Evolutionary conservation across 2,797 vertebrate genomes (phyloP), one percentile per base, ranked within the genome.

Genomic region (Chrosomus eos): DNA sequence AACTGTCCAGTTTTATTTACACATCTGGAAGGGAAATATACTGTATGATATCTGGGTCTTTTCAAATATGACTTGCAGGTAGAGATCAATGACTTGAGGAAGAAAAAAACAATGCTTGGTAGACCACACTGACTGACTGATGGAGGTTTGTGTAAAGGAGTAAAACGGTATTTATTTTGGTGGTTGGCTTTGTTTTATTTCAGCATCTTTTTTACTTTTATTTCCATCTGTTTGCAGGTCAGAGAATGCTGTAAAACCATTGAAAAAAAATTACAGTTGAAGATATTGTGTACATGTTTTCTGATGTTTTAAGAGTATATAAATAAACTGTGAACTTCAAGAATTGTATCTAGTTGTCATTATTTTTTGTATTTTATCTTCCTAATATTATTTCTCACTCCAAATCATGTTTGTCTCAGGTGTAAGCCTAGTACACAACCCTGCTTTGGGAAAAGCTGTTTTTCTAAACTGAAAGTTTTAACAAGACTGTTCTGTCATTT

Each of bases 161-260:
- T 79, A 74, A 71, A 76, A 89, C 62, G 84, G 84, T 87, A 90
- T 89, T 87, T 91, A 91, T 90, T 91, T 90, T 90, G 91, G 88
- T 89, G 90, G 89, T 88, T 93, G 88, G 89, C 88, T 88, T 88
- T 85, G 88, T 91, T 86, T 90, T 28, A 86, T 85, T 93, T 93
- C 89, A 82, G 88, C 88, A 87, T 82, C 85, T 88, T 91, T 89
- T 85, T 79, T 82, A 87, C 81, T 80, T 86, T 91, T 89, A 91
- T 93, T 92, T 90, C 91, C 92, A 96, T 98, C 98, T 98, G 97
- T 99, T 99, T 99, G 97, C 97, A 98, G 97, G 96, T 97, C 96
- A 97, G 97, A 98, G 96, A 96, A 97, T 93, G 91, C 93, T 95
- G 94, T 91, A 89, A 90, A 90, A 86, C 83, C 85, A 86, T 92